phyloP scores from a whole-genome alignment of 2,888 invertebrate species.

The Onthophagus sagittarius region DNA sequence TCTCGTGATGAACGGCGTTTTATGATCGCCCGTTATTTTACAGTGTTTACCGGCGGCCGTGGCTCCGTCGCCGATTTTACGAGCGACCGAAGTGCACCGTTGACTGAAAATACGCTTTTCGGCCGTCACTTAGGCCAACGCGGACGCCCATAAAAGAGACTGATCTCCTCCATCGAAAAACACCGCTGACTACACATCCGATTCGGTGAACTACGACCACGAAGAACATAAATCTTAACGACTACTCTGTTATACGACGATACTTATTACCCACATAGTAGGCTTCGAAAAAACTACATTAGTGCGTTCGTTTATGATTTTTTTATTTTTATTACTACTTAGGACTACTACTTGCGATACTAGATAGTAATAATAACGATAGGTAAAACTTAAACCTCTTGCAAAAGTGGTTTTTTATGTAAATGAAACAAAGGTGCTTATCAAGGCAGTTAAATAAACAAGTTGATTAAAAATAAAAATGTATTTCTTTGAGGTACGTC shows the following conservation, averaged over 20 bases:
- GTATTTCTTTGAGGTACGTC: background rate
- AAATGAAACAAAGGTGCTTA: background rate
- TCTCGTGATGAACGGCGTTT: constrained; percentile 9
- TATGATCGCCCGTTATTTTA: constrained; percentile 6
- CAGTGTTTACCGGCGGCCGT: constrained; percentile 5
- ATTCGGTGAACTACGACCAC: background rate
- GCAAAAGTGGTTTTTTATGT: background rate
- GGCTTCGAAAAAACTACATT: background rate
- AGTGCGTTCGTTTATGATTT: background rate
- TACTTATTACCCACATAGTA: background rate
- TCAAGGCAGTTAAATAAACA: background rate
- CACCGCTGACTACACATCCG: background rate
- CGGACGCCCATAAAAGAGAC: background rate
- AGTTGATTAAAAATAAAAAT: background rate
- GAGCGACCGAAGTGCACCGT: constrained; percentile 9
- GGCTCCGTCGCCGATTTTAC: constrained; percentile 8
- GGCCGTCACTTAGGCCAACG: background rate
- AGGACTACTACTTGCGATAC: too few relatives aligned
- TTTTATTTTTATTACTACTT: background rate
- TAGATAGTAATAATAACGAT: too few relatives aligned
- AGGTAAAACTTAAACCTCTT: background rate
- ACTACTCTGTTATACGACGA: background rate
- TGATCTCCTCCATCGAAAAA: background rate
- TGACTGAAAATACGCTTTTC: constrained; percentile 7
- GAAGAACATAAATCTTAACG: background rate